Percentiles rank a stretch among this genome's conserved stretches.
Conservation (phyloP, 2,888 invertebrate genomes). For the Gnatocerus cornutus region DNA sequence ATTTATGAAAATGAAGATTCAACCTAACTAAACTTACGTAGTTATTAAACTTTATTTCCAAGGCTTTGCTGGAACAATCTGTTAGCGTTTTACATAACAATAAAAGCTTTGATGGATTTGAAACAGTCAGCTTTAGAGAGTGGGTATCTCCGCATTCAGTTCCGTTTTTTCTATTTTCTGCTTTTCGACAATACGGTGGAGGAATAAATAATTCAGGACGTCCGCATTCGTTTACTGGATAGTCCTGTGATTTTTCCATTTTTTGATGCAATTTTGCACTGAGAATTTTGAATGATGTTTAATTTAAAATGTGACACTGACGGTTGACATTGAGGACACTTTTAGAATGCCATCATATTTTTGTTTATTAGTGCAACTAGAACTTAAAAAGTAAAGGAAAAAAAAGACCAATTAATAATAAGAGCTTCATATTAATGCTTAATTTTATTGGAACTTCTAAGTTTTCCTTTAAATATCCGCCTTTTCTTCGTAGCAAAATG, state of each 20-base stretch:
- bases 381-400: too few relatives aligned
- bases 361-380: too few relatives aligned
- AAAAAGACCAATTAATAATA: too few relatives aligned
- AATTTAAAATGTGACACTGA: too few relatives aligned
- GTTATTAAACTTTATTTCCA: slow-evolving; percentile 76
- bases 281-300: too few relatives aligned
- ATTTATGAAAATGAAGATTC: slow-evolving; percentile 4
- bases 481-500: too few relatives aligned
- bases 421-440: too few relatives aligned
- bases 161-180: slow-evolving; percentile 36
- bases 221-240: not conserved
- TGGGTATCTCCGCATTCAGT: slow-evolving; percentile 37
- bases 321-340: too few relatives aligned
- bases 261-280: too few relatives aligned
- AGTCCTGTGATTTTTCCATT: not conserved
- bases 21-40: slow-evolving; percentile 76
- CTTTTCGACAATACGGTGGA: slow-evolving; percentile 59
- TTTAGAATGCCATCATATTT: too few relatives aligned
- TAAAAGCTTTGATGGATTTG: slow-evolving; percentile 74
- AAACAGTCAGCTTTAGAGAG: slow-evolving; percentile 62
- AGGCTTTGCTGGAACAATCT: slow-evolving; percentile 71
- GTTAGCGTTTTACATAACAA: slow-evolving; percentile 73
- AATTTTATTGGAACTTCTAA: too few relatives aligned
- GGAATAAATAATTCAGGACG: slow-evolving; percentile 57
- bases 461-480: too few relatives aligned